Evolutionary conservation across 1,140 invertebrate species (phyloP), one percentile per base, ranked within the genome.

Genomic region (Hesperophylax magnus): DNA sequence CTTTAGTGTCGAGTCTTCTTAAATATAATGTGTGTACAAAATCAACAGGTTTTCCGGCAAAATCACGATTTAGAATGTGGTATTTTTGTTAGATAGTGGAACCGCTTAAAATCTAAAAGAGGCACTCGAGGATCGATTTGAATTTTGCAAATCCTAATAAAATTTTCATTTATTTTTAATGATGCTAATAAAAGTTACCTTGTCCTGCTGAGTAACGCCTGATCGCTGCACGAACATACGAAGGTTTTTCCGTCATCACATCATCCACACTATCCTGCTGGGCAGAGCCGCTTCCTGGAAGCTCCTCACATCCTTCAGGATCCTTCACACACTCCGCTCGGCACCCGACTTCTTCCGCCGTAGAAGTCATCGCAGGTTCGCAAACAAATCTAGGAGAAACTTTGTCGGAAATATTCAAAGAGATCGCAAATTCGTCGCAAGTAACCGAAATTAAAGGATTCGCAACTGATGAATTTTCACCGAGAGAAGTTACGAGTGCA

Each of bases 151-250:
- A 47, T 14, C 9, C 3, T 2, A 14, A 47, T 0, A 14, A 47
- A 11, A 47, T 47, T 14, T 14, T 47, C 1, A 14, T 47, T 47
- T 47, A 47, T 47, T 11, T 5, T 47, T 47, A 47, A 14, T 47
- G 6, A 14, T 47, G 11, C 14, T 11, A 47, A 47, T 47, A 11
- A 47, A 47, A n/a, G 60, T 3, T 65, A 80, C 79, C 79, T 80
- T 80, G 79, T 76, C 71, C 79, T 7, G 72, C 27, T 2, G 71
- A 75, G 76, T 75, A 80, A 56, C 79, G 71, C 54, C 79, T 61
- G 34, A 76, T 76, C 52, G 69, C 78, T 22, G 78, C 65, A 53
- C 53, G 61, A 34, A 79, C 53, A 22, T 65, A 61, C 4, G 77
- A 78, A 9, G 60, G 61, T 53, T 56, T 54, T 56, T 79, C 63